Evolutionary conservation across 2,888 invertebrate genomes (phyloP).

Genomic region (Pristionchus entomophagus): DNA sequence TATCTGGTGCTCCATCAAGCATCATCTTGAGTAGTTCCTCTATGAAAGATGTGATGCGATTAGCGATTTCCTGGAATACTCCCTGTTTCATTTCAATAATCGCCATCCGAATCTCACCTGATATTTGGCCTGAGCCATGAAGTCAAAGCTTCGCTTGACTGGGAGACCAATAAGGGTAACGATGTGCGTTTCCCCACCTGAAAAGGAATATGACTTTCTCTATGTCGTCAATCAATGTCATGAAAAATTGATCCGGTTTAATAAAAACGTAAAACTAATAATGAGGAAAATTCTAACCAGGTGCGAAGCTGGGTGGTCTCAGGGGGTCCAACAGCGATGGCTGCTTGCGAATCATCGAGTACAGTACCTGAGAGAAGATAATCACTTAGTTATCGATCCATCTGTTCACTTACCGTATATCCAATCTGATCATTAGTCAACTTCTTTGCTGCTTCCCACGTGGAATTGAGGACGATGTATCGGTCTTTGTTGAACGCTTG

Average conservation of each 20-base stretch:
- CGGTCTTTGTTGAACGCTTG: conserved; percentile 60
- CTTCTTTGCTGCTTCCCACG: conserved; percentile 65
- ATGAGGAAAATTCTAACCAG: not conserved
- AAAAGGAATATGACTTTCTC: too few species aligned
- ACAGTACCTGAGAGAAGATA: conserved; percentile 58
- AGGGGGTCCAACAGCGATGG: conserved; percentile 60
- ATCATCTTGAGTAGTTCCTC: conserved; percentile 65
- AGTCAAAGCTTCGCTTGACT: conserved; percentile 57
- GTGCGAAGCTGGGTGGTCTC: conserved; percentile 41
- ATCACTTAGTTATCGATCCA: not conserved
- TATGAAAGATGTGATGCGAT: conserved; percentile 67
- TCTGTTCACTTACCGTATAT: conserved; percentile 1
- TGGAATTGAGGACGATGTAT: conserved; percentile 57
- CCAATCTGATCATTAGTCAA: conserved; percentile 70
- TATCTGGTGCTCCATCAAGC: conserved; percentile 61
- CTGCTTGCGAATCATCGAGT: conserved; percentile 69
- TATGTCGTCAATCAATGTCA: too few species aligned
- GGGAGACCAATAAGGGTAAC: conserved; percentile 46
- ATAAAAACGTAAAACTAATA: not conserved
- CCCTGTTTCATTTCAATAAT: not conserved
- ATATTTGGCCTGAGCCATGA: conserved; percentile 57
- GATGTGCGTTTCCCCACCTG: conserved; percentile 41
- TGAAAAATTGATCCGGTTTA: too few species aligned
- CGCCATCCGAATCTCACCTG: not conserved
- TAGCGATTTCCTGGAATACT: conserved; percentile 61